Percentiles rank a stretch among this genome's conserved stretches.
These are phyloP conservation scores for Meloe dianella DNA, from an alignment of 2,888 invertebrate species.

Conservation along the genomic window DNA sequence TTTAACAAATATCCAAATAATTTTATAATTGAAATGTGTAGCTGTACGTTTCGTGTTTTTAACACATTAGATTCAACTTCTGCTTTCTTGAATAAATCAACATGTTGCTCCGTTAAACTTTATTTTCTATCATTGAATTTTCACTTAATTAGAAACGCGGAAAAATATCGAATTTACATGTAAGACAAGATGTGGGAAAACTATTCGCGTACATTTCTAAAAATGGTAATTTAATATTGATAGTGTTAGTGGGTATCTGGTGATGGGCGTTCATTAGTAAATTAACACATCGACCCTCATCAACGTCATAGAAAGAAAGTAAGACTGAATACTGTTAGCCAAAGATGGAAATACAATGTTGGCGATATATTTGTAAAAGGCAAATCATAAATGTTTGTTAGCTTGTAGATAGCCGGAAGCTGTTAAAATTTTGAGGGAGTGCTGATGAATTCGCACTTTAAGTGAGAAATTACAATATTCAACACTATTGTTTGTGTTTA, in stretches of 20 bases:
- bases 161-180: no score
- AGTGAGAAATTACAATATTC: no score
- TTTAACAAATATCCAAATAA: background rate
- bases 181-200: no score
- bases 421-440: no score
- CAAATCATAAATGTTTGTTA: no score
- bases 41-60: background rate
- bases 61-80: background rate
- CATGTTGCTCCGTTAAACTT: background rate
- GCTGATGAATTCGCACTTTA: no score
- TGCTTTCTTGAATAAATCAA: background rate
- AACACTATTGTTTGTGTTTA: no score
- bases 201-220: no score
- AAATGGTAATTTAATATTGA: conserved; percentile 22
- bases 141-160: background rate
- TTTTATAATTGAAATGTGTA: background rate
- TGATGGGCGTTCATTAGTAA: conserved; percentile 30
- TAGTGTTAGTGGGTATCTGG: conserved; percentile 25
- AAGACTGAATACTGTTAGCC: no score
- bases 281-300: conserved; percentile 33
- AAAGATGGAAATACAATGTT: no score
- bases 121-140: background rate
- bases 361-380: no score
- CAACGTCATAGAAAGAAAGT: conserved; percentile 11
- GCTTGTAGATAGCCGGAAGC: no score